Evolutionary conservation across 2,888 invertebrate genomes (phyloP).

Genomic region (Heliothis peltigera): DNA sequence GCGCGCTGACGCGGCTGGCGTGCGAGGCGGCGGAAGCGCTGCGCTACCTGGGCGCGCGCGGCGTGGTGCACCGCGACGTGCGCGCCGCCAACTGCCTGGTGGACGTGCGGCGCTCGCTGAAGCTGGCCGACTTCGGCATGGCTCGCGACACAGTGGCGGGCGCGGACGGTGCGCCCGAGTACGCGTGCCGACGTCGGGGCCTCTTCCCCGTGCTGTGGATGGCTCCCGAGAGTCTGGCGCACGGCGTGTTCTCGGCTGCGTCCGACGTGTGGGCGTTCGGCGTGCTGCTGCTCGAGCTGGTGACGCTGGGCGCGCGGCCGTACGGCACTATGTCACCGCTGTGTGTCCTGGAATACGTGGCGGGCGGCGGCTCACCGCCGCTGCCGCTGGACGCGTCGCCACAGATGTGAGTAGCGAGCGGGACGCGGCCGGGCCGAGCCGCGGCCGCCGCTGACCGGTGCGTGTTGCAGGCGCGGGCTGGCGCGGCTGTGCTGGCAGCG

Average conservation of each 20-base stretch:
- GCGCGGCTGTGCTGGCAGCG: conserved; percentile 94
- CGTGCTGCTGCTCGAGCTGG: conserved; percentile 94
- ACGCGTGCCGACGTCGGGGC: conserved; percentile 94
- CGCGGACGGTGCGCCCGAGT: conserved; percentile 92
- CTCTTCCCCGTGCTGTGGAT: conserved; percentile 97
- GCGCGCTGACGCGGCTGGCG: conserved; percentile 72
- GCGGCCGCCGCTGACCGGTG: neutral
- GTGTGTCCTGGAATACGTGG: conserved; percentile 90
- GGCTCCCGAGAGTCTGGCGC: conserved; percentile 95
- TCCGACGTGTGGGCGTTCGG: conserved; percentile 97
- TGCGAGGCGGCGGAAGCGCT: conserved; percentile 55
- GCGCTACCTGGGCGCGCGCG: conserved; percentile 91
- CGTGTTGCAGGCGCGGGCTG: conserved; percentile 82
- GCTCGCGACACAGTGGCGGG: conserved; percentile 94
- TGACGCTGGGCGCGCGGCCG: conserved; percentile 96
- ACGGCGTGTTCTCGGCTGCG: conserved; percentile 94
- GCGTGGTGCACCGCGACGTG: conserved; percentile 95
- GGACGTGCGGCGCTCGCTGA: conserved; percentile 92
- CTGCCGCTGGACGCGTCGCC: conserved; percentile 90
- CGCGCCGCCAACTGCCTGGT: conserved; percentile 94
- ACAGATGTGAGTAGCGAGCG: conserved; percentile 61
- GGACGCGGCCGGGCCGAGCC: no score
- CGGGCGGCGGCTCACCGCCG: conserved; percentile 91
- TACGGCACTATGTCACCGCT: conserved; percentile 93
- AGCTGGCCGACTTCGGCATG: conserved; percentile 96